Evolutionary conservation across 2,888 invertebrate genomes (phyloP).

Genomic region (Julus scandinavius): DNA sequence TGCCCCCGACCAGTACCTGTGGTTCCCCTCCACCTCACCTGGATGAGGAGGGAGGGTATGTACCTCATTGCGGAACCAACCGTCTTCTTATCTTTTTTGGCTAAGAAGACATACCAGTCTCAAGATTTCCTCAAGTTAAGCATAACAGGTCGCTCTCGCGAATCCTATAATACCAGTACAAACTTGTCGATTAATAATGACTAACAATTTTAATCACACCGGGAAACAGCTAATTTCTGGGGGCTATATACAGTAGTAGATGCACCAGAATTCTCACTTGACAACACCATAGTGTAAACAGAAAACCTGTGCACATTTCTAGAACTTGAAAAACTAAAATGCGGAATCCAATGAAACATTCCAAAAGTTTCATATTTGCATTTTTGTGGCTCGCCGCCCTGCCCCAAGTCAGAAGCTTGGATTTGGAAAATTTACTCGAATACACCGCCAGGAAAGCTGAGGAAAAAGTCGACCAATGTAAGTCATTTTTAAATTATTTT

Average conservation of each 20-base stretch:
- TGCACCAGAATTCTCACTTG: background rate
- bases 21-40: conserved; percentile 33
- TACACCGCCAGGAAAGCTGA: conserved; percentile 49
- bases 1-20: conserved; percentile 19
- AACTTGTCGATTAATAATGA: background rate
- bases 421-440: conserved; percentile 42
- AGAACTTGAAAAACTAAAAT: background rate
- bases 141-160: background rate
- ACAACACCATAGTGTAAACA: background rate
- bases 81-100: background rate
- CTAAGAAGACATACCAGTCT: background rate
- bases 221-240: too few relatives aligned
- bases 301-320: background rate
- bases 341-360: background rate
- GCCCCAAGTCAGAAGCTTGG: conserved; percentile 27
- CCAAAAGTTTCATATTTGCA: background rate
- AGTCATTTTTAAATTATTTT: background rate
- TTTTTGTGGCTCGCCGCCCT: background rate
- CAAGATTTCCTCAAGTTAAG: background rate
- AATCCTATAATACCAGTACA: background rate
- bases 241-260: background rate
- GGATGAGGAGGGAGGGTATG: conserved; percentile 17
- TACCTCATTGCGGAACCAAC: conserved; percentile 6
- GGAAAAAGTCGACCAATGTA: conserved; percentile 53
- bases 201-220: too few relatives aligned